Evolutionary conservation across 1,140 invertebrate species (phyloP).

Genomic region (Sinella curviseta): DNA sequence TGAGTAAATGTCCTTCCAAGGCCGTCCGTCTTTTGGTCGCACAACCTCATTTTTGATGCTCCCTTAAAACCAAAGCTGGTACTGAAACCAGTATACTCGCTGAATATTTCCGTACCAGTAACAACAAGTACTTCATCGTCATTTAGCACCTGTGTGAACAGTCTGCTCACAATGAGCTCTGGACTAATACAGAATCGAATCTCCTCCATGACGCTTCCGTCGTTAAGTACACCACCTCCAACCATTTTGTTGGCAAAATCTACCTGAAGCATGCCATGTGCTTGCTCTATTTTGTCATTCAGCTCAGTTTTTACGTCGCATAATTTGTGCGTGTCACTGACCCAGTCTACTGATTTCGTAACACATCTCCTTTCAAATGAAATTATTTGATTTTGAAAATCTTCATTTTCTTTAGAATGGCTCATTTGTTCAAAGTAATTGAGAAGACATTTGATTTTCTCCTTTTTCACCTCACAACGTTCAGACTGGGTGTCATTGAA

Average conservation of each 20-base stretch:
- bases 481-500: background rate
- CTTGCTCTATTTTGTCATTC: background rate
- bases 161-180: conserved; percentile 80
- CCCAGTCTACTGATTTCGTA: background rate
- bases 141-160: conserved; percentile 81
- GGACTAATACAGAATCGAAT: conserved; percentile 94
- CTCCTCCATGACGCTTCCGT: conserved; percentile 94
- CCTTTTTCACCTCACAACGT: background rate
- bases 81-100: conserved; percentile 81
- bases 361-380: background rate
- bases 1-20: conserved; percentile 70
- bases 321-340: background rate
- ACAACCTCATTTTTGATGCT: background rate
- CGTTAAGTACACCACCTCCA: conserved; percentile 84
- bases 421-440: background rate
- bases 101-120: conserved; percentile 79
- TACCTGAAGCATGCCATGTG: background rate
- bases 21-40: conserved; percentile 59
- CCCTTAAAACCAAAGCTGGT: conserved; percentile 72
- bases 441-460: background rate
- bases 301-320: background rate
- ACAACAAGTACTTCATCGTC: conserved; percentile 81
- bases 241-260: background rate
- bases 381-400: background rate
- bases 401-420: background rate